Evolutionary conservation across 2,888 invertebrate genomes (phyloP).

Genomic region (Aporophyla nigra): DNA sequence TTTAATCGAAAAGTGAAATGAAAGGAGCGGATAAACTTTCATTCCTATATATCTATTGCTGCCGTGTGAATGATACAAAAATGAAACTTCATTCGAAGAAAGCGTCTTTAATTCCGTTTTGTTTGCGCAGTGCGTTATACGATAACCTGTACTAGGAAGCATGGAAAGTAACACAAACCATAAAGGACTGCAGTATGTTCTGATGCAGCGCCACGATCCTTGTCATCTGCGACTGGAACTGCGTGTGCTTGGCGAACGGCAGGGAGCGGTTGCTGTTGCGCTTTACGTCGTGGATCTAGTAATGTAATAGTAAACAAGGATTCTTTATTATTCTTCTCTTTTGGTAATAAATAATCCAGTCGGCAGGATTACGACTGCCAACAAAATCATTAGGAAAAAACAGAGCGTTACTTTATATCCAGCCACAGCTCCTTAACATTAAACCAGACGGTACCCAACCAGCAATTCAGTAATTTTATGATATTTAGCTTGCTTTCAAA

Average conservation of each 20-base stretch:
- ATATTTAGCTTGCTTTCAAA: not conserved
- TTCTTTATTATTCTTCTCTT: not conserved
- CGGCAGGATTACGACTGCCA: not conserved
- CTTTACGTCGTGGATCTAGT: constrained; percentile 81
- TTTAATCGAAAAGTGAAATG: not conserved
- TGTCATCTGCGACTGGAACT: constrained; percentile 81
- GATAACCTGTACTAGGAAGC: not conserved
- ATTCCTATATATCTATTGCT: not conserved
- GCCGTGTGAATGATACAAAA: not conserved
- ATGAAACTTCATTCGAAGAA: not conserved
- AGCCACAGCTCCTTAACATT: not conserved
- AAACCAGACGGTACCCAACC: not conserved
- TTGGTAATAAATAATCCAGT: not conserved
- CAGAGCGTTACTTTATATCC: not conserved
- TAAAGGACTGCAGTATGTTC: constrained; percentile 79
- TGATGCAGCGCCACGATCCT: constrained; percentile 81
- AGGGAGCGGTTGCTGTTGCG: constrained; percentile 77
- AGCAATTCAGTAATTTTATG: not conserved
- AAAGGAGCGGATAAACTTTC: not conserved
- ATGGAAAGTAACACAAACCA: constrained; percentile 67
- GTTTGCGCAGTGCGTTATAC: not conserved
- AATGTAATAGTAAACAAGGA: not conserved
- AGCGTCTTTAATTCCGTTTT: not conserved
- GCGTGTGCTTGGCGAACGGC: constrained; percentile 83
- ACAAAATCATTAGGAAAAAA: not conserved